These are phyloP conservation scores for Onthophagus sagittarius DNA, from an alignment of 2,888 invertebrate genomes.

Conservation along the genomic window DNA sequence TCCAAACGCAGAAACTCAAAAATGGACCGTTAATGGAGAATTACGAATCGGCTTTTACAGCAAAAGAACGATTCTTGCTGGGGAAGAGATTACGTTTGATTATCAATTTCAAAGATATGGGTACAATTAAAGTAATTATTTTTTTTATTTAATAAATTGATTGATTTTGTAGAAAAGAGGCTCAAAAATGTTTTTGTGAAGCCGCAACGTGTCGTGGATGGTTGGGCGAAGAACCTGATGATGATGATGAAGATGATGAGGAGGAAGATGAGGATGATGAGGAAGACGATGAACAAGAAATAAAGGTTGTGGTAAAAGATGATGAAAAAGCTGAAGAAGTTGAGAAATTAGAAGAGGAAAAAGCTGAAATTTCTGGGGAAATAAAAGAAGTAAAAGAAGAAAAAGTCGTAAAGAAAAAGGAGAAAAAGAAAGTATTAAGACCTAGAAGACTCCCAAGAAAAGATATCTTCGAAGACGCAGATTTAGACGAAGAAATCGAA, in stretches of 20 bases:
- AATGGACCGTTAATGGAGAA: constrained; percentile 93
- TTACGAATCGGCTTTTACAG: constrained; percentile 96
- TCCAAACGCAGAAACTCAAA: constrained; percentile 97
- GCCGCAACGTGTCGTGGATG: constrained; percentile 87
- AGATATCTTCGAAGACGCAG: constrained; percentile 61
- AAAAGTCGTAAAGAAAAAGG: constrained; percentile 25
- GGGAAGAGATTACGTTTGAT: constrained; percentile 98
- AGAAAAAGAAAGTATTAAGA: constrained; percentile 42
- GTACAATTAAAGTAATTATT: constrained; percentile 53
- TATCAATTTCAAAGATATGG: constrained; percentile 97
- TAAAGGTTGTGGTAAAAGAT: constrained; percentile 45
- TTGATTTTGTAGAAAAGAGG: constrained; percentile 69
- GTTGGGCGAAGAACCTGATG: constrained; percentile 87
- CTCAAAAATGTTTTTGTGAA: constrained; percentile 94
- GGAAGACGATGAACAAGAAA: constrained; percentile 41
- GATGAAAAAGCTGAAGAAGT: constrained; percentile 43
- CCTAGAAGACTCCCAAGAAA: constrained; percentile 43
- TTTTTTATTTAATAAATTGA: constrained; percentile 15
- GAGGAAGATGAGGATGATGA: constrained; percentile 51
- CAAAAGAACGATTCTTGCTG: constrained; percentile 71
- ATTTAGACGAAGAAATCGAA: constrained; percentile 84
- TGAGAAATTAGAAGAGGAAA: constrained; percentile 37
- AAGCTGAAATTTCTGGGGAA: constrained; percentile 29
- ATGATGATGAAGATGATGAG: constrained; percentile 60
- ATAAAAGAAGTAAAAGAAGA: constrained; percentile 28